Conservation (phyloP, 2,888 invertebrate genomes). For the Drosophila flavopinicola region DNA sequence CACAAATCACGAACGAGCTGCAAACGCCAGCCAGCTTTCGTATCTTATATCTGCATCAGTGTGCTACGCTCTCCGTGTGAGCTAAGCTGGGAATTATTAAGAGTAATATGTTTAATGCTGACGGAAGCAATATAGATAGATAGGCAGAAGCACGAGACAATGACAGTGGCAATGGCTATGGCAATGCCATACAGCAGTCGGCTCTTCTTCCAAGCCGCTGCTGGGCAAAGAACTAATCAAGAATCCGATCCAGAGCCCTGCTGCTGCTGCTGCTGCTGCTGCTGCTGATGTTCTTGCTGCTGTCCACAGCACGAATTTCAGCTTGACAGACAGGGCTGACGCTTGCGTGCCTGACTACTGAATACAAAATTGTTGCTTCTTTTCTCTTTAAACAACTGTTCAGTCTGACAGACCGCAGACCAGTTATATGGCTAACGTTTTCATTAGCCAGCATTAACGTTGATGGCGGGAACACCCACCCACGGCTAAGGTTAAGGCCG, state of each 20-base stretch:
- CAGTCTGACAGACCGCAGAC: slow-evolving; percentile 32
- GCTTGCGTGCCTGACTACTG: slow-evolving; percentile 61
- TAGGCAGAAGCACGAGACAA: slow-evolving; percentile 63
- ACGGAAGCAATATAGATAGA: slow-evolving; percentile 68
- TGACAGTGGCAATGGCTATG: slow-evolving; percentile 12
- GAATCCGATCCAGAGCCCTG: slow-evolving; percentile 10
- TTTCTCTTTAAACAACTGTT: slow-evolving; percentile 37
- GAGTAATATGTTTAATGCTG: slow-evolving; percentile 73
- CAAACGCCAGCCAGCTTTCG: slow-evolving; percentile 45
- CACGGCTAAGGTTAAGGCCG: slow-evolving; percentile 18
- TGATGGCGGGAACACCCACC: slow-evolving; percentile 69
- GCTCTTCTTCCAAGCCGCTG: too few species aligned
- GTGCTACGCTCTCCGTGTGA: slow-evolving; percentile 26
- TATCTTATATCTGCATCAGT: slow-evolving; percentile 32
- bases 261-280: too few species aligned
- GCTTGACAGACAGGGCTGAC: slow-evolving; percentile 42
- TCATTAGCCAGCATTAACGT: slow-evolving; percentile 59
- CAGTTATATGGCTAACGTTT: slow-evolving; percentile 67
- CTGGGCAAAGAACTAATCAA: slow-evolving; percentile 44
- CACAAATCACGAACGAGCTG: slow-evolving; percentile 73
- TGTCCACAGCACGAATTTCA: slow-evolving; percentile 17
- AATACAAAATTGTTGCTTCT: slow-evolving; percentile 31
- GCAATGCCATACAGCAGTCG: slow-evolving; percentile 1
- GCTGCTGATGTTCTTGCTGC: too few species aligned
- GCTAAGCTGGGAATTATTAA: slow-evolving; percentile 69